Conservation (phyloP, 2,797 vertebrate genomes). For the Glyptemys insculpta region DNA sequence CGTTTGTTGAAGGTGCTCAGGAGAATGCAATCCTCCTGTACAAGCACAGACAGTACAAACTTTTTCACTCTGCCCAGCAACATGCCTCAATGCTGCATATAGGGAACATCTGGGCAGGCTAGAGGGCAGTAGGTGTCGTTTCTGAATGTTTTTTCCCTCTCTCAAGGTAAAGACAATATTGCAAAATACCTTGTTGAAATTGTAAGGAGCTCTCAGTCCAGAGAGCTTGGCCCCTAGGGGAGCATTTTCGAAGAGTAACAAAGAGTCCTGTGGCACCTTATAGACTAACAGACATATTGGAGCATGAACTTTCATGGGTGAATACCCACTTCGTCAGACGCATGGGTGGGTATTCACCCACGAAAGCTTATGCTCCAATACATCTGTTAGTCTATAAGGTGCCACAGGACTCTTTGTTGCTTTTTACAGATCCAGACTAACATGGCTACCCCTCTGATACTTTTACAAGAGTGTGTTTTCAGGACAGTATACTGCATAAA, state of each 20-base stretch:
- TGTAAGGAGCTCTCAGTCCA: not conserved
- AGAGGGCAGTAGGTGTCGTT: not conserved
- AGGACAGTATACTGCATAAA: not conserved
- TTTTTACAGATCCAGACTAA: too few relatives aligned
- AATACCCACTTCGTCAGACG: too few relatives aligned
- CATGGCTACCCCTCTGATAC: too few relatives aligned
- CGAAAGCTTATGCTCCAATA: too few relatives aligned
- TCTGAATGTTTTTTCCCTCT: not conserved
- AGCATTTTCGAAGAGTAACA: not conserved
- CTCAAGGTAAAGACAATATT: not conserved
- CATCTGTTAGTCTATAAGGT: too few relatives aligned
- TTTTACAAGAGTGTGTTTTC: not conserved
- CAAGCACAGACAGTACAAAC: not conserved
- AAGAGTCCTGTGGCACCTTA: too few relatives aligned
- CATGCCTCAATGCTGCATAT: not conserved
- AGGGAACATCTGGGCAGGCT: accelerated
- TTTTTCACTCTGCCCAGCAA: not conserved
- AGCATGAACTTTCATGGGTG: too few relatives aligned
- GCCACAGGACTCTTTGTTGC: too few relatives aligned
- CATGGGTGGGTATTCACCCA: too few relatives aligned
- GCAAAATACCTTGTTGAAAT: not conserved
- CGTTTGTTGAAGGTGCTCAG: accelerated
- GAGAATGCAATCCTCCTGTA: not conserved
- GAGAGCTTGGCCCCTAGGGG: not conserved
- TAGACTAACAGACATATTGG: too few relatives aligned